Conservation (phyloP, 2,113 vertebrate species). For the Alligator sinensis region DNA sequence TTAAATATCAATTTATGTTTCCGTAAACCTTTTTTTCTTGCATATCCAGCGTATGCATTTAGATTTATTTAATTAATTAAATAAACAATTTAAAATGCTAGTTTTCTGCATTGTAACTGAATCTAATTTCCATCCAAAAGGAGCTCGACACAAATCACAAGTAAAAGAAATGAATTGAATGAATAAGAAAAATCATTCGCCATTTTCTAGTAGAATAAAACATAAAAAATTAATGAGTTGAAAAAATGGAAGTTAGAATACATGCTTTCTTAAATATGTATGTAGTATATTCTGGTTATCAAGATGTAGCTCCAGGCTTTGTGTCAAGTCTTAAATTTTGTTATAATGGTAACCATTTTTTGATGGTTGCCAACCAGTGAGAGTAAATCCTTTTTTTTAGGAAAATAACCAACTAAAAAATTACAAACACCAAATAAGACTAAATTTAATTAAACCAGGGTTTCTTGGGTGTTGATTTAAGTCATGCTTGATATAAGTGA, state of each 20-base stretch:
- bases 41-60: no score
- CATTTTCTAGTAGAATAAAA: not conserved
- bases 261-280: not conserved
- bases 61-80: no score
- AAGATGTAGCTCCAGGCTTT: not conserved
- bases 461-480: not conserved
- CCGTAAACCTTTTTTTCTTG: no score
- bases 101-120: constrained; percentile 5
- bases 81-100: not conserved
- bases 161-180: not conserved
- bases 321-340: not conserved
- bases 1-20: no score
- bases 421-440: not conserved
- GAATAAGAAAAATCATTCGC: not conserved
- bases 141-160: not conserved
- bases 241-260: not conserved
- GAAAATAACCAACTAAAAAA: not conserved
- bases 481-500: not conserved
- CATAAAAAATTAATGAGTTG: not conserved
- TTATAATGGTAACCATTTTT: not conserved
- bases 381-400: not conserved
- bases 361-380: not conserved
- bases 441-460: not conserved
- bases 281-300: not conserved
- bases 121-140: not conserved